A percentile compares a stretch with the other conserved stretches of the same genome.
These are phyloP conservation scores for Cichladusa arquata DNA, from an alignment of 2,113 vertebrate genomes.

Conservation along the genomic window DNA sequence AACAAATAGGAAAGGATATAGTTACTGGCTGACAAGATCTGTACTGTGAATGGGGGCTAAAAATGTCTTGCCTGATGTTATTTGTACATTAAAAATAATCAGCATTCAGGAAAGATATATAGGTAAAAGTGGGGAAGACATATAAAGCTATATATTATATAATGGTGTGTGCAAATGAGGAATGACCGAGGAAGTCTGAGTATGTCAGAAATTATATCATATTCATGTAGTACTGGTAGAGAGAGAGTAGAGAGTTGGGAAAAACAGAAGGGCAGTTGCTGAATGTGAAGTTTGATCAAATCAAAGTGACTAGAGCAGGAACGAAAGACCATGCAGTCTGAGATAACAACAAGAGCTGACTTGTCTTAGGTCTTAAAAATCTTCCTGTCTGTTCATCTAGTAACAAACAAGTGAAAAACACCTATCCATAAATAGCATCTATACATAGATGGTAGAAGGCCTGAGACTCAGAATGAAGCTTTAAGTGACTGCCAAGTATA, in stretches of 20 bases:
- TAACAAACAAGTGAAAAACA: background rate
- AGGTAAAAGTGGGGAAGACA: background rate
- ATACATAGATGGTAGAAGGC: background rate
- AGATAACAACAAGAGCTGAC: background rate
- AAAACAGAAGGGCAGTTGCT: background rate
- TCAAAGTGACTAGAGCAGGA: background rate
- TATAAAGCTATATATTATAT: background rate
- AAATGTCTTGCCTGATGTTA: background rate
- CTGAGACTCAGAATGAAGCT: background rate
- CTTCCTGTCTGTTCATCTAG: background rate
- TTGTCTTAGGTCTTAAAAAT: background rate
- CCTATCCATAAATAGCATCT: background rate
- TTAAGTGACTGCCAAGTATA: conserved; percentile 41
- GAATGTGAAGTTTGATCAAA: background rate
- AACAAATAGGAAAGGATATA: background rate
- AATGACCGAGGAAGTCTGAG: background rate
- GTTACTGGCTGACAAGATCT: background rate
- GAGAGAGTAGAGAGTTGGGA: background rate
- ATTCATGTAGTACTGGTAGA: background rate
- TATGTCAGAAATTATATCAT: background rate
- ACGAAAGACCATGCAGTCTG: background rate
- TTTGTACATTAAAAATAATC: background rate
- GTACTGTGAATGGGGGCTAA: background rate
- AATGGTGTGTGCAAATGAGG: background rate
- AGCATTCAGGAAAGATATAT: background rate